A percentile compares a stretch with the other conserved stretches of the same genome.
These are phyloP conservation scores for Cantharis nigra DNA, from an alignment of 2,888 invertebrate genomes.

Conservation along the genomic window DNA sequence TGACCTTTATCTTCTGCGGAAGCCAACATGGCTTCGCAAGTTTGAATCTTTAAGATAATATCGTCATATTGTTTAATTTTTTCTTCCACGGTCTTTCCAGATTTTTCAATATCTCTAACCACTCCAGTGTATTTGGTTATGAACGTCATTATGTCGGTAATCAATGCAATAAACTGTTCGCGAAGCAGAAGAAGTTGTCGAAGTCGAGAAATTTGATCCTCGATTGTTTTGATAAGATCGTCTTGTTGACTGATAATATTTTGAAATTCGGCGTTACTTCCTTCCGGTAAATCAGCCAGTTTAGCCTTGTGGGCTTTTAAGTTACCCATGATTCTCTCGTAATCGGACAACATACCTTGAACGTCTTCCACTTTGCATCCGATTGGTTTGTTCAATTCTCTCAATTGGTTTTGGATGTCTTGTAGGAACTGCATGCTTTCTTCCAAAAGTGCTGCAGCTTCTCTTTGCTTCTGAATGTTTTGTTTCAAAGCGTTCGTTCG, in stretches of 20 bases:
- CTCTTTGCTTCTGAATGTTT: conserved; percentile 80
- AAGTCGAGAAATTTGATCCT: conserved; percentile 82
- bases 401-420: conserved; percentile 81
- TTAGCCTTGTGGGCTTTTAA: conserved; percentile 78
- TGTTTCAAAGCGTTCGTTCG: conserved; percentile 74
- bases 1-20: conserved; percentile 91
- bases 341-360: conserved; percentile 76
- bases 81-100: conserved; percentile 80
- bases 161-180: conserved; percentile 85
- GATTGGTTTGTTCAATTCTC: conserved; percentile 82
- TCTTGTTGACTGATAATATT: conserved; percentile 82
- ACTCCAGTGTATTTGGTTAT: conserved; percentile 85
- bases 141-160: conserved; percentile 86
- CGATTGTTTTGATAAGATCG: conserved; percentile 81
- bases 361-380: conserved; percentile 89
- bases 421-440: conserved; percentile 80
- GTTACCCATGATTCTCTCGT: conserved; percentile 77
- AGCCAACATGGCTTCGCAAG: conserved; percentile 85
- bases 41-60: conserved; percentile 83
- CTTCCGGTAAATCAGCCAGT: conserved; percentile 76
- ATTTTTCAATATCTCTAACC: conserved; percentile 82
- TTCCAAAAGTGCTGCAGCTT: conserved; percentile 78
- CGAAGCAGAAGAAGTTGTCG: conserved; percentile 78
- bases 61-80: conserved; percentile 88
- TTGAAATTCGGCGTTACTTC: conserved; percentile 78